Evolutionary conservation across 2,797 vertebrate genomes (phyloP), one percentile per base, ranked within the genome.

Genomic region (Lacerta bilineata): DNA sequence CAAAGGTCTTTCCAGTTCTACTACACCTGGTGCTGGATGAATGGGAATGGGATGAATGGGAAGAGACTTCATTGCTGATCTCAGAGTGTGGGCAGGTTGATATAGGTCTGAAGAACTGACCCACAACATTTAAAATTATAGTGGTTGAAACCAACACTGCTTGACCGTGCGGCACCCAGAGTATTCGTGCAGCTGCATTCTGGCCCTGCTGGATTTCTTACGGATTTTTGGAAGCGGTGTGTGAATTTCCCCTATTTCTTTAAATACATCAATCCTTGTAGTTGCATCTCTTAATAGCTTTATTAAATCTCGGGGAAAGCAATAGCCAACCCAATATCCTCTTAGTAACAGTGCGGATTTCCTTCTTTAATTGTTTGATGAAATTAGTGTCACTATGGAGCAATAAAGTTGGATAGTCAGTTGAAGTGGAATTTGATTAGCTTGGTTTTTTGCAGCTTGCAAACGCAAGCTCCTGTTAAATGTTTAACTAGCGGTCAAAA

Each of bases 301-400:
- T 80, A 92, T 83, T 96, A 92, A 95, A 93, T 92, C 90, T 95
- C 86, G 59, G 93, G 89, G 87, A 94, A 89, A 93, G 88, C 87
- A 88, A 91, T 72, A 79, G 71, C 92, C 90, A 95, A 91, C 85
- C 91, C 91, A 94, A 94, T 88, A 92, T 96, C 93, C 89, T 96
- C 92, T 87, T 90, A 92, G 94, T 93, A 93, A 92, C 94, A 93
- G 81, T 96, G 92, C 96, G 91, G 87, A 94, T 97, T 97, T 97
- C 93, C 95, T 95, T 95, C 88, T 94, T 71, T 96, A 96, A 95
- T 95, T 95, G 80, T 92, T 94, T 96, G 95, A 95, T 93, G 82
- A 89, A 90, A 90, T 96, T 94, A 93, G 41, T 93, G 83, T 86
- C 93, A 93, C 89, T 90, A 81, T 90, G 93, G 93, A 93, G 89